Base-by-base conservation (phyloP, 2,888 invertebrate species). In the Pterostichus madidus region DNA sequence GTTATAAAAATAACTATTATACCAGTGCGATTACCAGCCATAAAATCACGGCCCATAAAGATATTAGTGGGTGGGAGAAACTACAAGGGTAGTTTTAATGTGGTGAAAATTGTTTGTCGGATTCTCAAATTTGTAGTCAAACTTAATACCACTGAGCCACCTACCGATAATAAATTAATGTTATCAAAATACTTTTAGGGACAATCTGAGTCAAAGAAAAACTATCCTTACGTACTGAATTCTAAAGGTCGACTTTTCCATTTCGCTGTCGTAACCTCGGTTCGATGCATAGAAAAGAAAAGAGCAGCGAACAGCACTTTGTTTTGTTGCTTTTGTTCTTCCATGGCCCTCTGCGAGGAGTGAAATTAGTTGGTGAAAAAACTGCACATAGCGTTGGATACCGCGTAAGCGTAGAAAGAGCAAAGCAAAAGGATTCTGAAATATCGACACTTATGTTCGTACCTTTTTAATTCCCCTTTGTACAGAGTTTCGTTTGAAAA, bases 231-330 rank as follows among this genome's bases (percentile, higher is more conserved):
- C 2, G n/a, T 17, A 0, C 5, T 13, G 7, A 13, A 8, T 39
- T 4, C 68, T 44, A 15, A 71, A 15, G 17, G 68, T 44, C 24
- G 68, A 39, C 6, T 71, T 71, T 71, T 71, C 68, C 44, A 8
- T 44, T 13, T 44, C 0, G 39, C 5, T 1, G 24, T 44, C 44
- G 44, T 44, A 71, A 44, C 44, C 68, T 71, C 39, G 2, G 17
- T 17, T 10, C 68, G 68, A 15, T 39, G 68, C 68, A 71, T 71
- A 17, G 75, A 59, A 81, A 81, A 81, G 81, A 81, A 81, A 81
- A 81, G 73, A 81, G 81, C 81, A 81, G 53, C 81, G 81, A 81
- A 81, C 81, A 81, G 81, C 81, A 81, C 81, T 81, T 81, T 81
- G 81, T 81, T 73, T 73, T 81, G 81, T 81, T 73, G 81, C 81